Evolutionary conservation across 2,888 invertebrate genomes (phyloP).

Genomic region (Andrena dorsata): DNA sequence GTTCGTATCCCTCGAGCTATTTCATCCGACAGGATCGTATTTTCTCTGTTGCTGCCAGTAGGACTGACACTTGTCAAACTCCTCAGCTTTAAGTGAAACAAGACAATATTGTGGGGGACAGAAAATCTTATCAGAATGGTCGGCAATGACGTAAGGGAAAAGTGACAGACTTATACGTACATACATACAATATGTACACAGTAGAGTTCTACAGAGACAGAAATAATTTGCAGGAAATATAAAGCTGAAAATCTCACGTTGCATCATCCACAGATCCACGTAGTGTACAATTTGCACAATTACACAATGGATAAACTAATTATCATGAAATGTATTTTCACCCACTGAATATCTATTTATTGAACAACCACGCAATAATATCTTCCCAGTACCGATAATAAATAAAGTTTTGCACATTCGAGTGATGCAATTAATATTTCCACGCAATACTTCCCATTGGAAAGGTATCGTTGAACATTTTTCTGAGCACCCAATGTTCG

Average conservation of each 20-base stretch:
- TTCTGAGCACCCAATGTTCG: background rate
- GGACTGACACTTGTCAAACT: slow-evolving; percentile 53
- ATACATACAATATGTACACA: background rate
- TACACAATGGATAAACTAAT: background rate
- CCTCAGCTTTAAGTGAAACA: slow-evolving; percentile 33
- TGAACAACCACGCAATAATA: background rate
- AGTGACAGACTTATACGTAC: background rate
- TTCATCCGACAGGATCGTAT: slow-evolving; percentile 54
- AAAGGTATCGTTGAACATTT: background rate
- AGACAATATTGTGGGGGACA: slow-evolving; percentile 29
- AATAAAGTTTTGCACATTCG: too few relatives aligned
- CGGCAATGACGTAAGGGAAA: background rate
- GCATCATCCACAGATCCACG: too few relatives aligned
- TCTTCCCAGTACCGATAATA: background rate
- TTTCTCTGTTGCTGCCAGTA: slow-evolving; percentile 67
- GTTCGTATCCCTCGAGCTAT: slow-evolving; percentile 42
- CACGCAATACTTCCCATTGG: too few relatives aligned
- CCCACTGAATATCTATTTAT: background rate
- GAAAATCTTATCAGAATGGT: background rate
- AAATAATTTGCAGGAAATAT: background rate
- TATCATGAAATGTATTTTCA: background rate
- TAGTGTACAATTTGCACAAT: too few relatives aligned
- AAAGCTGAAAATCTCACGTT: too few relatives aligned
- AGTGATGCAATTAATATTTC: too few relatives aligned
- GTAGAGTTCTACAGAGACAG: background rate